Percentiles rank a stretch among this genome's conserved stretches.
Evolutionary conservation across 2,113 vertebrate species (phyloP).

Genomic region (Chlamydotis undulata): DNA sequence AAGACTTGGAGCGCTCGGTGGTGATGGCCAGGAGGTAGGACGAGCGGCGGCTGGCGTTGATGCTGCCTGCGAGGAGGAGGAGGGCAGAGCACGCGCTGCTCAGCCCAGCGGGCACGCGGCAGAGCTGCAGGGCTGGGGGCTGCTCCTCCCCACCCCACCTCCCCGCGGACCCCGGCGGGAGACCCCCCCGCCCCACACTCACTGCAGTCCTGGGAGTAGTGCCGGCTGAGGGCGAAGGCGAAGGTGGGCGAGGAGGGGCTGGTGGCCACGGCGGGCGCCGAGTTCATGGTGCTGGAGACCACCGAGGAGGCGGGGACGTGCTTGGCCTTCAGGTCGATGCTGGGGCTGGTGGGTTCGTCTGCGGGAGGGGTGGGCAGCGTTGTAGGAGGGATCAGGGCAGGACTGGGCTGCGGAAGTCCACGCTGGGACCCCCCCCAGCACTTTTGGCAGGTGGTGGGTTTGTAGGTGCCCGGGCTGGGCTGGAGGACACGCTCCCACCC

Average conservation of each 20-base stretch:
- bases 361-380: neutral
- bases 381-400: neutral
- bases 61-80: slow-evolving; percentile 80
- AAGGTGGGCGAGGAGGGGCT: slow-evolving; percentile 91
- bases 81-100: neutral
- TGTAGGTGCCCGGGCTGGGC: neutral
- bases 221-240: slow-evolving; percentile 87
- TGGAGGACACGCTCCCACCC: accelerated
- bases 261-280: slow-evolving; percentile 83
- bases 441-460: neutral
- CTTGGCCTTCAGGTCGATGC: slow-evolving; percentile 93
- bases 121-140: neutral
- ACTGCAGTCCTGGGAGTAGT: slow-evolving; percentile 97
- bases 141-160: neutral
- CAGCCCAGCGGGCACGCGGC: accelerated
- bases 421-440: accelerated
- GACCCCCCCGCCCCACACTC: slow-evolving; percentile 67
- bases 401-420: neutral
- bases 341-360: slow-evolving; percentile 97
- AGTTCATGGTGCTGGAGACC: slow-evolving; percentile 95
- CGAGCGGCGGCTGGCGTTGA: slow-evolving; percentile 93
- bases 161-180: accelerated
- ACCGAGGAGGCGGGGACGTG: slow-evolving; percentile 95
- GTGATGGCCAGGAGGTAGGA: slow-evolving; percentile 97
- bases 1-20: slow-evolving; percentile 96